Evolutionary conservation across 2,113 vertebrate genomes (phyloP).

Genomic region (Raja brachyura): DNA sequence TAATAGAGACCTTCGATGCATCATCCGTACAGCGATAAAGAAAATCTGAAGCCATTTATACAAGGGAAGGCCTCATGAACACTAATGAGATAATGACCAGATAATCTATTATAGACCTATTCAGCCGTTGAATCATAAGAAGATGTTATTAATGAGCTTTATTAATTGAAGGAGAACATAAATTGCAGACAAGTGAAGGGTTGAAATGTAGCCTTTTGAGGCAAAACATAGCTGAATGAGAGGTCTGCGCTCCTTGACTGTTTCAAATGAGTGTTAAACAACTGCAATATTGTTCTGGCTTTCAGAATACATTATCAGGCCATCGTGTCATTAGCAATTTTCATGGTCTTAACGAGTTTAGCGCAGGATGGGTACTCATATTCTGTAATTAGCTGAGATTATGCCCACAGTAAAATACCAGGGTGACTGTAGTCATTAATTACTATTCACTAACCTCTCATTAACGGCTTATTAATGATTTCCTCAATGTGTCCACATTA

Average conservation of each 20-base stretch:
- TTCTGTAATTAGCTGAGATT: slow-evolving; percentile 22
- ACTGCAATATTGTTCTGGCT: background rate
- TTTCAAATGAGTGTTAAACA: background rate
- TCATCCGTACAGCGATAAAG: background rate
- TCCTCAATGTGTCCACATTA: background rate
- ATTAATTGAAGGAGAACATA: slow-evolving; percentile 22
- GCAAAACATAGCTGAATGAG: background rate
- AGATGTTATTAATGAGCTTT: background rate
- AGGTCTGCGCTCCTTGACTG: background rate
- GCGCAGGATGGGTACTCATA: background rate
- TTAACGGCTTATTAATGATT: background rate
- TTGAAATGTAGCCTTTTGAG: background rate
- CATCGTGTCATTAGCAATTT: slow-evolving; percentile 16
- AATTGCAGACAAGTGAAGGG: background rate
- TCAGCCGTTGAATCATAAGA: background rate
- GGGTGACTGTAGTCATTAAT: background rate
- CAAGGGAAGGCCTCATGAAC: background rate
- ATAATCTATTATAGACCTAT: background rate
- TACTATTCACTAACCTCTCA: slow-evolving; percentile 13
- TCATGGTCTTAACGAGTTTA: slow-evolving; percentile 25
- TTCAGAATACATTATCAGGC: background rate
- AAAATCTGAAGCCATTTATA: background rate
- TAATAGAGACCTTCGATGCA: no score
- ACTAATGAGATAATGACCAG: background rate
- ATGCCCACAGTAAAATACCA: background rate